These are phyloP conservation scores for Daphoenositta chrysoptera DNA, from an alignment of 2,113 vertebrate genomes.

Conservation along the genomic window DNA sequence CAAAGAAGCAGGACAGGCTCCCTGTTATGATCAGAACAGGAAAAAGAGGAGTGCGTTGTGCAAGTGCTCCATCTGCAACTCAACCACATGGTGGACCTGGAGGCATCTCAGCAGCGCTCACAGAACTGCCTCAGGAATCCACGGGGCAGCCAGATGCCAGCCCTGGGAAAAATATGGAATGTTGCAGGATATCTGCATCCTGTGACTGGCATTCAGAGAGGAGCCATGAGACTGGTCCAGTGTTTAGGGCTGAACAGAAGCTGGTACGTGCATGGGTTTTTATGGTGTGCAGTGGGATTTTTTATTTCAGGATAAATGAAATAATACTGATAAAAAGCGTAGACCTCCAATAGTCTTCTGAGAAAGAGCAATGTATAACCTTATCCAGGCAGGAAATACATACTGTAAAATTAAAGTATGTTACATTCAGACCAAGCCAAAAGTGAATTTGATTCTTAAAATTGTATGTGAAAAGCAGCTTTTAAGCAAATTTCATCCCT, in stretches of 20 bases:
- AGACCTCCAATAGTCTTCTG: not conserved
- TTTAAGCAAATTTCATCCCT: not conserved
- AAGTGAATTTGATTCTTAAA: not conserved
- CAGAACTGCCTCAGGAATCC: constrained; percentile 24
- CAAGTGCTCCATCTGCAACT: constrained; percentile 34
- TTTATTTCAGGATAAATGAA: not conserved
- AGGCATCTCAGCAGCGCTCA: not conserved
- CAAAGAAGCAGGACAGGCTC: not conserved
- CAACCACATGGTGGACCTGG: not conserved
- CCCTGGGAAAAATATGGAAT: not conserved
- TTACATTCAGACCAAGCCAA: not conserved
- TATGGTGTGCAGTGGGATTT: not conserved
- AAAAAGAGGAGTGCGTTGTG: not conserved
- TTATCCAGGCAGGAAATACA: not conserved
- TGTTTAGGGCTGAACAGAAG: not conserved
- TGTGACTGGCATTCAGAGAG: not conserved
- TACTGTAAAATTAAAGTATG: not conserved
- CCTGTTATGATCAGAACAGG: not conserved
- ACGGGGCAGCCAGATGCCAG: constrained; percentile 48
- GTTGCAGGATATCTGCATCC: not conserved
- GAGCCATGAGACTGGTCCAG: not conserved
- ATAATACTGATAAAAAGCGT: not conserved
- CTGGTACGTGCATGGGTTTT: not conserved
- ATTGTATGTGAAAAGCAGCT: not conserved
- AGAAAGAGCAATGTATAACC: not conserved